phyloP scores from a whole-genome alignment of 2,888 invertebrate genomes.

The Eueremaeus valkanovi region DNA sequence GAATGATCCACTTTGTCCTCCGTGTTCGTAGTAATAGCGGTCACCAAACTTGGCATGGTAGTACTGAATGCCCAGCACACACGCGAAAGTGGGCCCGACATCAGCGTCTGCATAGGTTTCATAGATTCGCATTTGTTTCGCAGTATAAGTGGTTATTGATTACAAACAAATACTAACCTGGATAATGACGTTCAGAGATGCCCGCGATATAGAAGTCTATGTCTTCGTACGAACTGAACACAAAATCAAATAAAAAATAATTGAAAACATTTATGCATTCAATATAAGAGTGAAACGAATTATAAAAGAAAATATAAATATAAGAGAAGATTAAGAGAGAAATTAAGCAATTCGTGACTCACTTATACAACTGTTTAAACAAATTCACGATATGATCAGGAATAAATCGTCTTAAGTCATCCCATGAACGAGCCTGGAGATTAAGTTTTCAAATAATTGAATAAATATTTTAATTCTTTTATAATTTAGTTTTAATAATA shows the following conservation, averaged over 20 bases:
- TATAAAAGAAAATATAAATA: not conserved
- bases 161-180: no score
- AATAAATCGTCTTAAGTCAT: no score
- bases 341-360: no score
- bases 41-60: constrained; percentile 72
- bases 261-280: not conserved
- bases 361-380: no score
- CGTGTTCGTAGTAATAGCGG: constrained; percentile 81
- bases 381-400: no score
- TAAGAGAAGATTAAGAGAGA: no score
- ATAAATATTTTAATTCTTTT: no score
- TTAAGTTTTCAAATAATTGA: no score
- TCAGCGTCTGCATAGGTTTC: constrained; percentile 70
- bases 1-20: constrained; percentile 49
- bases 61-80: constrained; percentile 79
- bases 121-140: no score
- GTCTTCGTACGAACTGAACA: constrained; percentile 55
- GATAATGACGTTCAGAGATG: constrained; percentile 70
- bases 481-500: no score
- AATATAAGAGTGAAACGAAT: not conserved
- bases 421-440: no score
- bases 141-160: no score
- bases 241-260: not conserved
- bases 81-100: constrained; percentile 77
- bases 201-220: constrained; percentile 84